Conservation (phyloP, 2,888 invertebrate species). For the Endotricha flammealis region DNA sequence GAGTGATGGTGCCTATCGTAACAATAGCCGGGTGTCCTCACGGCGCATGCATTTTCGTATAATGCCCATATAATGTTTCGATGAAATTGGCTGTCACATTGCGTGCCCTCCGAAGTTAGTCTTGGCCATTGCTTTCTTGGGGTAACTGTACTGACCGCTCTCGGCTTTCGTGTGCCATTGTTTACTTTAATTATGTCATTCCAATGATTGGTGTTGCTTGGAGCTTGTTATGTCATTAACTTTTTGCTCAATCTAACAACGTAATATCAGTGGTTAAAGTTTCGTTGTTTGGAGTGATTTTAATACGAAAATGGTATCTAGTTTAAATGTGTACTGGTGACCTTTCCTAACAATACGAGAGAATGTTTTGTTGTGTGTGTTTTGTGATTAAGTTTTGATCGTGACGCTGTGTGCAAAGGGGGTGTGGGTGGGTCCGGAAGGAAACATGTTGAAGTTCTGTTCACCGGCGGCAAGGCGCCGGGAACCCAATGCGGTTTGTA, state of each 20-base stretch:
- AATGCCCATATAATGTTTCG: constrained; percentile 74
- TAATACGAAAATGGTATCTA: not conserved
- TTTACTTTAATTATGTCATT: constrained; percentile 28
- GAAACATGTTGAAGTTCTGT: constrained; percentile 80
- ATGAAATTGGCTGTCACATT: constrained; percentile 64
- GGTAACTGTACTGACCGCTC: constrained; percentile 29
- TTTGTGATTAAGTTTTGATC: constrained; percentile 15
- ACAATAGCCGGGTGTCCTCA: constrained; percentile 57
- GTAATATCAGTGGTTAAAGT: constrained; percentile 20
- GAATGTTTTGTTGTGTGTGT: constrained; percentile 15
- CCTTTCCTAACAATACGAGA: not conserved
- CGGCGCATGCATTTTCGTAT: constrained; percentile 72
- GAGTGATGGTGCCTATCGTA: constrained; percentile 58
- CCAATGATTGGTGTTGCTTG: constrained; percentile 26
- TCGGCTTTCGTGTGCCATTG: constrained; percentile 17
- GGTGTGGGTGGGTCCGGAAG: constrained; percentile 38
- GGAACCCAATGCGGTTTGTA: constrained; percentile 69
- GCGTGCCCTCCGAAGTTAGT: constrained; percentile 56
- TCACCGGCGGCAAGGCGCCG: constrained; percentile 77
- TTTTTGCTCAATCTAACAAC: constrained; percentile 26
- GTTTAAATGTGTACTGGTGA: not conserved
- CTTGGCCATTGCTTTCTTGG: constrained; percentile 56
- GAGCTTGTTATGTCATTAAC: constrained; percentile 27
- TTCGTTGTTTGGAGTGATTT: constrained; percentile 10
- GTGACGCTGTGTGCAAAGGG: constrained; percentile 24